These are phyloP conservation scores for Pteromalus puparum DNA, from an alignment of 1,140 invertebrate species.

Conservation along the genomic window DNA sequence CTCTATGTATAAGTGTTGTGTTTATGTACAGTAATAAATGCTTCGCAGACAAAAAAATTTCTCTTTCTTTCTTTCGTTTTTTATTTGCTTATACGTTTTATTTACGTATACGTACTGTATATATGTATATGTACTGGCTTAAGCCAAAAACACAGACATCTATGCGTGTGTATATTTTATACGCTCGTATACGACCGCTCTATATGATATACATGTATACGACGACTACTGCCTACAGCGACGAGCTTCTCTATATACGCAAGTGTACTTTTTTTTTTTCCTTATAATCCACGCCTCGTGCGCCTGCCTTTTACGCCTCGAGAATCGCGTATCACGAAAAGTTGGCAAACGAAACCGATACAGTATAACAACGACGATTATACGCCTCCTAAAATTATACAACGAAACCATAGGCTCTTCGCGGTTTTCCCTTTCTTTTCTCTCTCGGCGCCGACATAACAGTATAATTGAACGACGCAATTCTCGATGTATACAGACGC, in stretches of 20 bases:
- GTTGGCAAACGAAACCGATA: neutral
- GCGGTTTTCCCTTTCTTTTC: neutral
- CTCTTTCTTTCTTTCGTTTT: conserved; percentile 16
- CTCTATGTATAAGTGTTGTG: conserved; percentile 58
- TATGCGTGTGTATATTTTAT: conserved; percentile 51
- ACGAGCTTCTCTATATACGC: neutral
- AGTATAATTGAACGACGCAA: neutral
- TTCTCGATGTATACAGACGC: neutral
- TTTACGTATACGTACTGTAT: neutral
- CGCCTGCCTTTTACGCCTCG: conserved; percentile 23
- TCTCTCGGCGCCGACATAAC: neutral
- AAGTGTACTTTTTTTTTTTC: neutral
- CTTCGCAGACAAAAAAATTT: conserved; percentile 52
- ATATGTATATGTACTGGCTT: conserved; percentile 26
- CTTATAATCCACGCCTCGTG: neutral
- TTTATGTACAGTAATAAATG: conserved; percentile 64
- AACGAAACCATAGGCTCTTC: neutral
- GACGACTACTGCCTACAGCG: neutral
- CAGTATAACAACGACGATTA: neutral
- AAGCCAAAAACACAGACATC: conserved; percentile 34
- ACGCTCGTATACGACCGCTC: conserved; percentile 43
- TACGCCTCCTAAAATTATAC: neutral
- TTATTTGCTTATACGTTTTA: neutral
- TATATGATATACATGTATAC: conserved; percentile 23
- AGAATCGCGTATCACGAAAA: neutral